Base-by-base conservation (phyloP, 2,113 vertebrate species). In the Nerophis lumbriciformis region DNA sequence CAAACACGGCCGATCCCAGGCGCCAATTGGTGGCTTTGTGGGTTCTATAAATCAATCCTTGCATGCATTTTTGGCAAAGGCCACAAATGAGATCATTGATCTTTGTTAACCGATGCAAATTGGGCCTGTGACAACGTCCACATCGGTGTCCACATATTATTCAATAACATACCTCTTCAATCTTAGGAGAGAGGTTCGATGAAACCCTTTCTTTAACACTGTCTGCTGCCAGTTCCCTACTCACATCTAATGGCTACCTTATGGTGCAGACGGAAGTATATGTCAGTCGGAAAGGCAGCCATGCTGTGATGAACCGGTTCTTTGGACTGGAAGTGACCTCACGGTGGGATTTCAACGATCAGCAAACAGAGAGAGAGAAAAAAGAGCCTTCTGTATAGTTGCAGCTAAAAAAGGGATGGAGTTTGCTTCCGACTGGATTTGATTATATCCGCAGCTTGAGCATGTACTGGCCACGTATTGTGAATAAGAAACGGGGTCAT, bases 231-330 rank as follows among this genome's bases (percentile, higher is more conserved):
- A 80, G 62, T 72, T 77, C 63, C 56, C 52, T 72, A 3, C 73
- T 82, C 71, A 79, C 62, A 39, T 83, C 71, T 86, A 85, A 86
- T 88, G 77, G 73, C 80, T 83, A 76, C 81, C 81, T 84, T 84
- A 76, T 88, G 86, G 68, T 15, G 73, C 28, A 65, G 66, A 66
- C 79, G 66, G 75, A 80, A 83, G 81, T 66, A 72, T 78, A 75
- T 76, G 68, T 68, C 75, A 69, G 54, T 60, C 58, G 71, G 70
- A 69, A 80, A 79, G 79, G 81, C 81, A 83, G 78, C 74, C 78
- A 69, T 61, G 71, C 68, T 61, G 71, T 68, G 68, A 80, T 52
- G 61, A 75, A 75, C 79, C 66, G 77, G 79, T 71, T 58, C 58
- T 60, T 73, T 82, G 71, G 83, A 28, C 80, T 83, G 60, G 52